These are phyloP conservation scores for Rhinella marina DNA, from an alignment of 2,797 vertebrate genomes.

Conservation along the genomic window DNA sequence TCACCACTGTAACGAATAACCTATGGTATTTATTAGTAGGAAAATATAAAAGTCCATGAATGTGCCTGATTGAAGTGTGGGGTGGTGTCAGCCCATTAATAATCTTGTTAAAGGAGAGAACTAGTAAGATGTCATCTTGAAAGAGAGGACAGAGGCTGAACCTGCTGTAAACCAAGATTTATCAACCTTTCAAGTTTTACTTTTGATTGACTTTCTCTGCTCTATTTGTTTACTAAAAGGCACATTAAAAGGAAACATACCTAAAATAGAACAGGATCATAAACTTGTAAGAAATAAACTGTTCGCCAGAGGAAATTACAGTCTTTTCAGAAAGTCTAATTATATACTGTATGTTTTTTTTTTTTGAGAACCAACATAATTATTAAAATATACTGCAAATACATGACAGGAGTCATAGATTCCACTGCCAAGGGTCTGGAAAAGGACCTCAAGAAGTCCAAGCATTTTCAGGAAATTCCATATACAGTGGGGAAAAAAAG, in stretches of 20 bases:
- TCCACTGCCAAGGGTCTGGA: background rate
- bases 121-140: conserved; percentile 47
- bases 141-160: conserved; percentile 45
- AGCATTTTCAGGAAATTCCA: background rate
- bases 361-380: background rate
- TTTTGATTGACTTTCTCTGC: conserved; percentile 40
- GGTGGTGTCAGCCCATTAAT: conserved; percentile 43
- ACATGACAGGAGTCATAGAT: background rate
- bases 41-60: conserved; percentile 48
- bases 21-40: conserved; percentile 48
- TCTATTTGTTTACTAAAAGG: background rate
- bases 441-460: background rate
- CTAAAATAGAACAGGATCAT: background rate
- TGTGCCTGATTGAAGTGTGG: conserved; percentile 36
- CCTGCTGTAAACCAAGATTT: conserved; percentile 33
- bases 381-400: background rate
- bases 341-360: background rate
- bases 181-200: conserved; percentile 31
- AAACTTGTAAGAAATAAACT: conserved; percentile 6
- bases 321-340: background rate
- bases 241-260: background rate
- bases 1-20: conserved; percentile 43
- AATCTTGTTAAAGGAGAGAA: conserved; percentile 42
- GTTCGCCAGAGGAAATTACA: background rate
- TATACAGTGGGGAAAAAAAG: no score